Evolutionary conservation across 2,888 invertebrate genomes (phyloP), one percentile per base, ranked within the genome.

Genomic region (Galerucella nymphaeae): DNA sequence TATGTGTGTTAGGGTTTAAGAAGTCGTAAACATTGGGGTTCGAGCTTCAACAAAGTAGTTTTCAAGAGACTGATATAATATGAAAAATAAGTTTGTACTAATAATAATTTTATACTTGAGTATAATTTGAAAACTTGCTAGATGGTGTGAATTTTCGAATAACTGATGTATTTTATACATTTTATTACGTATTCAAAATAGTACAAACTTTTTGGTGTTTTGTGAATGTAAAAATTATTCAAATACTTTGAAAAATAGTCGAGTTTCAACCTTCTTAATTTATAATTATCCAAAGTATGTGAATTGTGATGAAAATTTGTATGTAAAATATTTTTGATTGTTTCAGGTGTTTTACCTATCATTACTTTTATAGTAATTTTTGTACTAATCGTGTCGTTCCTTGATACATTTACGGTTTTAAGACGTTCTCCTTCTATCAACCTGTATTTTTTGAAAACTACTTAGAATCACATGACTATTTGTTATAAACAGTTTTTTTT

Each of bases 11-110:
- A 70, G 69, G 55, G 20, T 57, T 63, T 70, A 70, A 70, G 63
- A 70, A 63, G 63, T 58, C 50, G 59, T 67, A 67, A 59, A 58
- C 59, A 50, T 58, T 67, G 67, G 45, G 16, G 50, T 67, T 67
- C 57, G 69, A 70, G 69, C 69, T 70, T 70, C 55, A 57, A 63
- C 20, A 70, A 61, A 41, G 63, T 70, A 70, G 69, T 38, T 70
- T 63, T 70, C 69, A 70, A 70, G 69, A 70, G 69, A 70, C 69
- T 70, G 69, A 70, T 70, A 42, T 70, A 70, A 57, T 70, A 70
- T 63, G 55, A 69, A 70, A 69, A 23, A 16, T 13, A 23, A 13
- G 58, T 41, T 38, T 61, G 61, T 38, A 61, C 61, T 58, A 23
- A n/a, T 20, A 13, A 50, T 50, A 50, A 16, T 50, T 11, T 2